Base-by-base conservation (phyloP, 2,113 vertebrate species). In the Phaethon lepturus region DNA sequence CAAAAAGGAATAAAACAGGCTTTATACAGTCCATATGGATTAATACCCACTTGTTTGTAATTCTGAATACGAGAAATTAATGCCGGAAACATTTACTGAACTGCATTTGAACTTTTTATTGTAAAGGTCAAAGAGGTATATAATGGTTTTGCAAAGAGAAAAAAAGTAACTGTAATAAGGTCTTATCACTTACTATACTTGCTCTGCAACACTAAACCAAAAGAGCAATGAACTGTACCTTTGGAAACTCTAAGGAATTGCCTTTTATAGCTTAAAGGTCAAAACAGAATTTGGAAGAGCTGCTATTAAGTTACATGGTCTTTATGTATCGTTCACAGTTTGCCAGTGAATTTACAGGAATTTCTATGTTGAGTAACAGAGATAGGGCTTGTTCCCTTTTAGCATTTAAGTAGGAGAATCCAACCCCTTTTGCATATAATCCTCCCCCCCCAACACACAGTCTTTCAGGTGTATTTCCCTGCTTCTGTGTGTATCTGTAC, bases 231-330 rank as follows among this genome's bases (percentile, higher is more conserved):
- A 97, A 96, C 94, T 97, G 80, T 92, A 96, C 94, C 76, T 97
- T 95, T 69, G 47, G 92, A 96, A 95, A 96, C 90, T 78, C 97
- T 55, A 90, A 95, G 92, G 97, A 98, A 97, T 96, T 98, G 90
- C 74, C 91, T 97, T 98, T 97, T 97, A 94, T 78, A 96, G 86
- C 86, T 64, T 73, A 97, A 92, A 98, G 94, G 94, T 93, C 95
- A 94, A 90, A 95, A 87, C 74, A 77, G 74, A 92, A 95, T 92
- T 96, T 96, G 94, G 92, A 97, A 87, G 92, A 96, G 23, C 47
- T 95, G 74, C 93, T 98, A 96, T 94, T 96, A 95, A 96, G 92
- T 95, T 95, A 93, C 88, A 90, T 20, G 29, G 55, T 91, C 85
- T 62, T 94, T 84, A 92, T 66, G 79, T 73, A 86, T 84, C 28